These are phyloP conservation scores for Heterotis niloticus DNA, from an alignment of 2,113 vertebrate genomes.

Conservation along the genomic window DNA sequence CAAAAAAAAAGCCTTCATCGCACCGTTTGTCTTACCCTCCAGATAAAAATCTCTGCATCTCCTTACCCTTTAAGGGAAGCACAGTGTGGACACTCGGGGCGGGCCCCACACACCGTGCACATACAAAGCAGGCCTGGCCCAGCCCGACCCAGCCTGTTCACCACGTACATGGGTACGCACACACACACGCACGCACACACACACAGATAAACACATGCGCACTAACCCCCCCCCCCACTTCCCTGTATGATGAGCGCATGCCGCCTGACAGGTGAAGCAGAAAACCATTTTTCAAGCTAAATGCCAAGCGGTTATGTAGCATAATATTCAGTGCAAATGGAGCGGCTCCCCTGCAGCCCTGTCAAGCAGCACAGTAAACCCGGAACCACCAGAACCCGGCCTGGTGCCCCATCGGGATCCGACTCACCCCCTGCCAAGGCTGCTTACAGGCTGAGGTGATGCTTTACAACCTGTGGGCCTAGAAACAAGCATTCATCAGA, in stretches of 20 bases:
- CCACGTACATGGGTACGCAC: slow-evolving; percentile 38
- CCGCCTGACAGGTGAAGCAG: slow-evolving; percentile 91
- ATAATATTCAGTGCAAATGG: slow-evolving; percentile 94
- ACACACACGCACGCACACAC: too few species aligned
- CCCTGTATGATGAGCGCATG: slow-evolving; percentile 87
- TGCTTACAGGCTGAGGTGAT: background rate
- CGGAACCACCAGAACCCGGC: background rate
- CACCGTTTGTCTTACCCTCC: slow-evolving; percentile 72
- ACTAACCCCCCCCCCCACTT: slow-evolving; percentile 53
- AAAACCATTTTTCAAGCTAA: slow-evolving; percentile 98
- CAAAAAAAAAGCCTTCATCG: slow-evolving; percentile 48
- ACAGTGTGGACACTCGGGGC: slow-evolving; percentile 66
- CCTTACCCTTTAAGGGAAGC: slow-evolving; percentile 75
- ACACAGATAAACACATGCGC: too few species aligned
- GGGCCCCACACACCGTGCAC: slow-evolving; percentile 61
- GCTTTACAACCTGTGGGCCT: too few species aligned
- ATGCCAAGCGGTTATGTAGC: slow-evolving; percentile 96
- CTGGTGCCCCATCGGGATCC: background rate
- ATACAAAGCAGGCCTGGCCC: slow-evolving; percentile 67
- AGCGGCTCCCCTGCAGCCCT: slow-evolving; percentile 80
- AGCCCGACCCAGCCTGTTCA: too few species aligned
- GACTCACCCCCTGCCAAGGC: background rate
- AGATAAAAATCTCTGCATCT: slow-evolving; percentile 77
- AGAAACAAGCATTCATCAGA: slow-evolving; percentile 3
- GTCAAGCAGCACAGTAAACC: slow-evolving; percentile 63